phyloP scores from a whole-genome alignment of 2,888 invertebrate genomes.

The Tetragnatha montana region DNA sequence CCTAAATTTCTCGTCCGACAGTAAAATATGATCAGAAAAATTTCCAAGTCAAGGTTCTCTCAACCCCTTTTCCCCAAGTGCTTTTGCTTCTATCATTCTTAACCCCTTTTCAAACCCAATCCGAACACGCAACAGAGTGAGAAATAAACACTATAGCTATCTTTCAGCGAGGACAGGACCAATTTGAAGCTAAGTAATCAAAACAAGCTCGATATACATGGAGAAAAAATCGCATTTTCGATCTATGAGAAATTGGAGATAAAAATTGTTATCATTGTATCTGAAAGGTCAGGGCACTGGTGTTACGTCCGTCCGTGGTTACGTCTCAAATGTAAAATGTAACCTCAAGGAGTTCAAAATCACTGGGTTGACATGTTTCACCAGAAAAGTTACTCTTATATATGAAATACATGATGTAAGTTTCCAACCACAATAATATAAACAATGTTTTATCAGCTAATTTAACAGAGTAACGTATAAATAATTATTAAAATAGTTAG shows the following conservation, averaged over 20 bases:
- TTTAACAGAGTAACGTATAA: too few relatives aligned
- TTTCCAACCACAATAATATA: too few relatives aligned
- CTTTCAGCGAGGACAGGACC: neutral
- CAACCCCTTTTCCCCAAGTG: neutral
- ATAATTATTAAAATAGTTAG: too few relatives aligned
- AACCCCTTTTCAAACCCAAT: neutral
- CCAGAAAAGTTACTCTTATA: too few relatives aligned
- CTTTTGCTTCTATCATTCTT: neutral
- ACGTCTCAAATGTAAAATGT: too few relatives aligned
- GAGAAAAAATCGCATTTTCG: neutral
- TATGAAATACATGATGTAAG: too few relatives aligned
- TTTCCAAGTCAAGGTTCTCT: neutral
- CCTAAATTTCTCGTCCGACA: neutral
- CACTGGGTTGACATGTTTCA: too few relatives aligned
- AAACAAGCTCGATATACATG: neutral
- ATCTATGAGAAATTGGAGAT: neutral
- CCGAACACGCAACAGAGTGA: neutral
- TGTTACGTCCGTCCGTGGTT: too few relatives aligned
- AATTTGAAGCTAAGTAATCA: neutral
- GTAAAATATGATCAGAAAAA: neutral
- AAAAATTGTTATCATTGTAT: neutral
- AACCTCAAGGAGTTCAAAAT: too few relatives aligned
- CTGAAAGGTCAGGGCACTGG: neutral
- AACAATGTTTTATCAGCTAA: too few relatives aligned
- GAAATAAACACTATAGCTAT: neutral